Evolutionary conservation across 2,797 vertebrate genomes (phyloP).

Genomic region (Crocodylus rhombifer): DNA sequence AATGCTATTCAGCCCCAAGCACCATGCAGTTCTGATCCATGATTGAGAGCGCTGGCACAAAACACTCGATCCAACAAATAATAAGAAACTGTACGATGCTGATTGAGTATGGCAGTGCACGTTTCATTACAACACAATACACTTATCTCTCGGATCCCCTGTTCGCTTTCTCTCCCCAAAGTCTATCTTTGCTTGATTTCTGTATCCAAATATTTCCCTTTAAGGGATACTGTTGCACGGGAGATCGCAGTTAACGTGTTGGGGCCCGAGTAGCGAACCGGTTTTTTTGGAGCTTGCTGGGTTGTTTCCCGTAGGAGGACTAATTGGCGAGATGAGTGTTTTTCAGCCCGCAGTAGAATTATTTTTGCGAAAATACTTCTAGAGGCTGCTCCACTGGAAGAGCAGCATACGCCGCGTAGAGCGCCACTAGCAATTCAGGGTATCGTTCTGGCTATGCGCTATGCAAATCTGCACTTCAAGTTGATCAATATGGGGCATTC

Average conservation of each 20-base stretch:
- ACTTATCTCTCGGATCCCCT: background rate
- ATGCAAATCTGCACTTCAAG: slow-evolving; percentile 49
- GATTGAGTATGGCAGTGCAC: background rate
- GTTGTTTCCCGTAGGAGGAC: slow-evolving; percentile 66
- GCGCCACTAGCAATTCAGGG: slow-evolving; percentile 60
- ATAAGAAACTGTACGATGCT: background rate
- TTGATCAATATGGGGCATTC: slow-evolving; percentile 71
- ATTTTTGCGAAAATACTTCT: slow-evolving; percentile 46
- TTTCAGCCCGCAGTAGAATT: slow-evolving; percentile 48
- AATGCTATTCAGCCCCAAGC: background rate
- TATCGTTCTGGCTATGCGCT: slow-evolving; percentile 42
- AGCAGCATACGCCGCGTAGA: slow-evolving; percentile 36
- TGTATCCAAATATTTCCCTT: background rate
- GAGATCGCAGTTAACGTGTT: background rate
- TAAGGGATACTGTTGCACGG: background rate
- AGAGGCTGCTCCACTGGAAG: background rate
- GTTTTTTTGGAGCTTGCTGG: slow-evolving; percentile 17
- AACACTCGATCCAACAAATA: background rate
- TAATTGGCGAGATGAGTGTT: slow-evolving; percentile 54
- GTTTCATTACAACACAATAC: background rate
- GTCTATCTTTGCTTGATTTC: accelerated
- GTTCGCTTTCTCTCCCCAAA: background rate
- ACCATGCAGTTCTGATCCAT: background rate
- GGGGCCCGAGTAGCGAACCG: background rate
- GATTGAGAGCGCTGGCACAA: background rate